Evolutionary conservation across 2,888 invertebrate genomes (phyloP).

Genomic region (Ormyrus rosae): DNA sequence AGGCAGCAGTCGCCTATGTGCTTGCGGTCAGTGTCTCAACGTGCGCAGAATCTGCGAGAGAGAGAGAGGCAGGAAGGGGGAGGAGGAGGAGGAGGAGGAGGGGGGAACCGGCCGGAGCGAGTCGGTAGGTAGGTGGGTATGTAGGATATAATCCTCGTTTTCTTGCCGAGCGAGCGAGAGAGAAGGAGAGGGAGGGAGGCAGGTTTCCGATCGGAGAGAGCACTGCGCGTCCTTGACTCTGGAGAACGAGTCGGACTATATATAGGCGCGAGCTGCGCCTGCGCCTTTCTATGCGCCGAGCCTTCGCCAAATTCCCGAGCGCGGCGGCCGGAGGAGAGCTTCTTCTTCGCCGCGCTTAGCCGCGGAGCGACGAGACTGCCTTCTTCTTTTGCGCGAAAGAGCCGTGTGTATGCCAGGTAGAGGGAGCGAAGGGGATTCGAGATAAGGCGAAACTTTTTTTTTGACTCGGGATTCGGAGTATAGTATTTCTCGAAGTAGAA

Average conservation of each 20-base stretch:
- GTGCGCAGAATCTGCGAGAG: constrained; percentile 46
- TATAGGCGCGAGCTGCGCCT: constrained; percentile 42
- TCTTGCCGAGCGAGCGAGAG: constrained; percentile 20
- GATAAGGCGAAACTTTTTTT: no score
- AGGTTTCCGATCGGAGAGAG: constrained; percentile 75
- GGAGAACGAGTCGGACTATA: constrained; percentile 62
- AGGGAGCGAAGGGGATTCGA: no score
- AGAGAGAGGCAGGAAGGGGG: background rate
- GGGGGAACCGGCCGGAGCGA: constrained; percentile 19
- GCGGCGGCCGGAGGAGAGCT: no score
- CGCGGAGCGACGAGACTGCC: background rate
- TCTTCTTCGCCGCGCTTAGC: no score
- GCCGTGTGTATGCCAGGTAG: no score
- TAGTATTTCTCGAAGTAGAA: no score
- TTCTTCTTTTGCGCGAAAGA: constrained; percentile 3
- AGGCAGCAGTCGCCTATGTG: background rate
- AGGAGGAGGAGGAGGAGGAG: constrained; percentile 9
- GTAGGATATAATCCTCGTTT: constrained; percentile 58
- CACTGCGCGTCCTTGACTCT: constrained; percentile 87
- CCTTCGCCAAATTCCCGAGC: constrained; percentile 34
- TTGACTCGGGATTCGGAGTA: no score
- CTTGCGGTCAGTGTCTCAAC: constrained; percentile 68
- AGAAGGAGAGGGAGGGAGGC: constrained; percentile 5
- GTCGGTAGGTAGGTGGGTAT: constrained; percentile 62
- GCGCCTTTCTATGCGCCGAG: background rate